Base-by-base conservation (phyloP, 2,113 vertebrate genomes). In the Raja brachyura region DNA sequence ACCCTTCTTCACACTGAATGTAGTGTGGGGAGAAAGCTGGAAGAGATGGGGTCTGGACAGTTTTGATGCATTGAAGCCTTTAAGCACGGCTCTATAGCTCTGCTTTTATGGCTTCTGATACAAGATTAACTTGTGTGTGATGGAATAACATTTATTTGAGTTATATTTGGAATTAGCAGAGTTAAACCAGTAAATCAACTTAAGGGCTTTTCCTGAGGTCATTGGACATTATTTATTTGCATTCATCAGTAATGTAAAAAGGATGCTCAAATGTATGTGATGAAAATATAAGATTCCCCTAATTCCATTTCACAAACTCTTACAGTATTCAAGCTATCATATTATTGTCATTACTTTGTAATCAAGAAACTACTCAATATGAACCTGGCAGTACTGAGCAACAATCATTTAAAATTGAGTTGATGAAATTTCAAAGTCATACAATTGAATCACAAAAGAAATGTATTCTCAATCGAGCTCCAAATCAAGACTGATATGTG, bases 401-500 rank as follows among this genome's bases (percentile, higher is more conserved):
- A 75, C 74, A 75, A 22, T 75, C 74, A 31, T 75, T 75, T 75
- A 31, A 75, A 75, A 9, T n/a, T 8, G 25, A 75, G 22, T n/a
- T 75, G 5, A 75, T 75, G 25, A 75, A 75, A 75, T 75, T 75
- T 75, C n/a, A 75, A 75, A 75, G 74, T 75, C 0, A 28, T 75
- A 75, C 25, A 28, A n/a, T 75, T 75, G 74, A 75, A 75, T 75
- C 22, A 28, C 74, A 9, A 75, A n/a, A 75, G 74, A 75, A 75
- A 75, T 75, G 28, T 75, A 75, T 75, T n/a, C 74, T 75, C 74
- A 28, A 75, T 75, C 28, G n/a, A 28, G 74, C 28, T n/a, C 2
- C 25, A 75, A 75, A 75, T 75, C 74, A 94, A 93, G 56, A 75
- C 93, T 93, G 81, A 96, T 95, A 95, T 95, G 93, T 93, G 94